Percentiles rank a stretch among this genome's conserved stretches.
phyloP scores from a whole-genome alignment of 2,113 vertebrate species.

The Oceanodroma tethys region DNA sequence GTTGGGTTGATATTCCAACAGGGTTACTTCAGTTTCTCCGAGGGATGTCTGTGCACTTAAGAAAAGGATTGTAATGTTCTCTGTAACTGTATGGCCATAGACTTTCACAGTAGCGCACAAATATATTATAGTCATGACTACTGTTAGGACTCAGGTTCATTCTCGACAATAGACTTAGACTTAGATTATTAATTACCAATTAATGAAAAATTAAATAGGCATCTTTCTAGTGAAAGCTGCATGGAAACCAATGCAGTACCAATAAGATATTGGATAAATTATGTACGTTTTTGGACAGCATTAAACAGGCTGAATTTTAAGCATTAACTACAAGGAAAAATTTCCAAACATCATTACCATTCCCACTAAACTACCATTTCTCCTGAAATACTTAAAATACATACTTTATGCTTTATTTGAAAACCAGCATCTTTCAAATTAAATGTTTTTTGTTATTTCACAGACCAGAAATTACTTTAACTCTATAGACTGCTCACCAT shows the following conservation, averaged over 20 bases:
- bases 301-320: not conserved
- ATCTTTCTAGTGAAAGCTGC: not conserved
- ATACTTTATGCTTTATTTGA: not conserved
- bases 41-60: not conserved
- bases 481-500: not conserved
- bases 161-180: not conserved
- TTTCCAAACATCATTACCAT: not conserved
- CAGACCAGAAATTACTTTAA: not conserved
- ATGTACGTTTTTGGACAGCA: not conserved
- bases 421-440: not conserved
- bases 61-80: not conserved
- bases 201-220: not conserved
- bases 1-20: not conserved
- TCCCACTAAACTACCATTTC: not conserved
- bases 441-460: not conserved
- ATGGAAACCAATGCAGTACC: not conserved
- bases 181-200: not conserved
- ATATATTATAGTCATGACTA: not conserved
- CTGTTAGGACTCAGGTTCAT: not conserved
- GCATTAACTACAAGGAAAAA: not conserved
- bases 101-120: not conserved
- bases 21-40: not conserved
- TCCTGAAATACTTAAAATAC: not conserved
- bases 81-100: not conserved
- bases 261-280: not conserved